phyloP scores from a whole-genome alignment of 2,113 vertebrate genomes.

The Miniopterus natalensis region DNA sequence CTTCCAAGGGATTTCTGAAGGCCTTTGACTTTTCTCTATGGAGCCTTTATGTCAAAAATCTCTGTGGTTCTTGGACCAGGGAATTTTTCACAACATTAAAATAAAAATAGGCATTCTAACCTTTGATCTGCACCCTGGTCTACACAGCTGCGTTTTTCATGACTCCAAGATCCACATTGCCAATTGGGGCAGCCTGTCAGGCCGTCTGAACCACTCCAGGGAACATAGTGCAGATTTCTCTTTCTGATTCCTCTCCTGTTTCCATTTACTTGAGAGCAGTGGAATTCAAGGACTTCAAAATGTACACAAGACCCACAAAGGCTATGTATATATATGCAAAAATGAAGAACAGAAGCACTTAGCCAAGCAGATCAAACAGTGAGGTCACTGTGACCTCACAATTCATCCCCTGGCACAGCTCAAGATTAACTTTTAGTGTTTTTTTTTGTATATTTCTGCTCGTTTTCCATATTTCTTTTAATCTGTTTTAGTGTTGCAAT shows the following conservation, averaged over 20 bases:
- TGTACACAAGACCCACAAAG: not conserved
- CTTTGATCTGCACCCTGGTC: slow-evolving; percentile 69
- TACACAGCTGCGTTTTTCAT: slow-evolving; percentile 66
- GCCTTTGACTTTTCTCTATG: slow-evolving; percentile 70
- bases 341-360: not conserved
- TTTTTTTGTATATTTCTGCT: not conserved
- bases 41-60: slow-evolving; percentile 70
- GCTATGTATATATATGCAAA: not conserved
- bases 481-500: not conserved
- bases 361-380: not conserved
- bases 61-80: slow-evolving; percentile 66
- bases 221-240: not conserved
- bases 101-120: slow-evolving; percentile 75
- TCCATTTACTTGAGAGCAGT: slow-evolving; percentile 34
- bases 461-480: not conserved
- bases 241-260: slow-evolving; percentile 17
- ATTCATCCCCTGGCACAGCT: not conserved
- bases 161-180: slow-evolving; percentile 49
- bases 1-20: slow-evolving; percentile 50
- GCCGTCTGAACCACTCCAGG: not conserved
- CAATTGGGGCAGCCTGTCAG: slow-evolving; percentile 7
- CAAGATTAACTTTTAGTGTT: not conserved
- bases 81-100: slow-evolving; percentile 69
- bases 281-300: slow-evolving; percentile 26
- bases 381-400: not conserved